Evolutionary conservation across 2,888 invertebrate genomes (phyloP), one percentile per base, ranked within the genome.

Genomic region (Eilema griseolum): DNA sequence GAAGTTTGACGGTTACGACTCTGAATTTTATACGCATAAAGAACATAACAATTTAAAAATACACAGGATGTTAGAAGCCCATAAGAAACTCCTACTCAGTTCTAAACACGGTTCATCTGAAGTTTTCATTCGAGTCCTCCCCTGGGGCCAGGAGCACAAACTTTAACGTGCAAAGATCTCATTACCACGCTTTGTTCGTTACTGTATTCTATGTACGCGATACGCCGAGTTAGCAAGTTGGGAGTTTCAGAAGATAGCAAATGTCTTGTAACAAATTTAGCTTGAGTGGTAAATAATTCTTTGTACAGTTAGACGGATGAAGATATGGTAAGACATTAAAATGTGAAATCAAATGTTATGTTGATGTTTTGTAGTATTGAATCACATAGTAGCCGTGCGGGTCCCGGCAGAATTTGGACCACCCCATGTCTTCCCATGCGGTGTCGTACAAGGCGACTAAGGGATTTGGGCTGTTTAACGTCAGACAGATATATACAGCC

Each of bases 121-220:
- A 83, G 75, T 82, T 81, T 80, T 75, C 66, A 59, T 71, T 71
- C 57, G 46, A 16, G 64, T 59, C 65, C 37, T 71, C 37, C 75
- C 74, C 76, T 71, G 75, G 67, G 71, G 79, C 72, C 73, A 69
- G 64, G 69, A 71, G 77, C 76, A 82, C 82, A 77, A 86, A 88
- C 83, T 86, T 81, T 85, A 88, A 89, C 87, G 84, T 86, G 85
- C 83, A 80, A 83, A 87, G 85, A 88, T 90, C 89, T 88, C 86
- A 89, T 89, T 89, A 89, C 86, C 72, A 72, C 70, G 80, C 82
- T 84, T 82, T 86, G 84, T 85, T 85, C 78, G 71, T 75, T 83
- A 84, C 80, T 73, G 62, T 70, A 65, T 81, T 64, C 67, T 70
- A 74, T 81, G 83, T 82, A 79, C 79, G 80, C 80, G 83, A 75